Base-by-base conservation (phyloP, 2,797 vertebrate genomes). In the Poliocrania exsul region DNA sequence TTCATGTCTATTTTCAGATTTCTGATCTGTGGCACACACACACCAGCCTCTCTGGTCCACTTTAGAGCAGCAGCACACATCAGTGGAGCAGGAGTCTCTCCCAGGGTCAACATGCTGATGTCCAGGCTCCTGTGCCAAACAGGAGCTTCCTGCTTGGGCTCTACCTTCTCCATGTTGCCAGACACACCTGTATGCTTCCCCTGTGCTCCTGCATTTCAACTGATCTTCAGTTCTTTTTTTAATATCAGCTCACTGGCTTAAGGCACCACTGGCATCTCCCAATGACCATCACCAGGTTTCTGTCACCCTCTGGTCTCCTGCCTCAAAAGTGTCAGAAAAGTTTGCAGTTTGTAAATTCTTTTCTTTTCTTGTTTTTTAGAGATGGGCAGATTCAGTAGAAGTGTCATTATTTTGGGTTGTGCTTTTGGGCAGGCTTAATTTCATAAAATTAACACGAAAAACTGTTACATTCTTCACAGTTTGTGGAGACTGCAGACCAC, bases 101-200 rank as follows among this genome's bases (percentile, higher is more conserved):
- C 15, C 13, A 42, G 9, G 9, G 10, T 13, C 24, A 40, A 12
- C 0, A 1, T 29, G 19, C 6, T 0, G 0, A 44, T 53, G 33
- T 2, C 2, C 49, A 29, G 16, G 5, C 11, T 72, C 11, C 9
- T 38, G 5, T 10, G 46, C 13, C 10, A 37, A 37, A 9, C 10
- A 82, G 33, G 47, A 62, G 13, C 23, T 28, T 50, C 4, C 1
- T 2, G 3, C 4, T 13, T 61, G 20, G 26, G 26, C 11, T 92
- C 50, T 44, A 20, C 9, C 24, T 50, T 64, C 24, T 7, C 10
- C 11, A 6, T 1, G 0, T 10, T 57, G n/a, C 15, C 50, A 84
- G 46, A 35, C 9, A 72, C 4, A 50, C 7, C 3, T 16, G 6
- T 6, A 13, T 11, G 18, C 31, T 81, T 67, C 12, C 28, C 3